Percentiles rank a stretch among this genome's conserved stretches.
phyloP scores from a whole-genome alignment of 2,113 vertebrate species.

The Zapornia atra region DNA sequence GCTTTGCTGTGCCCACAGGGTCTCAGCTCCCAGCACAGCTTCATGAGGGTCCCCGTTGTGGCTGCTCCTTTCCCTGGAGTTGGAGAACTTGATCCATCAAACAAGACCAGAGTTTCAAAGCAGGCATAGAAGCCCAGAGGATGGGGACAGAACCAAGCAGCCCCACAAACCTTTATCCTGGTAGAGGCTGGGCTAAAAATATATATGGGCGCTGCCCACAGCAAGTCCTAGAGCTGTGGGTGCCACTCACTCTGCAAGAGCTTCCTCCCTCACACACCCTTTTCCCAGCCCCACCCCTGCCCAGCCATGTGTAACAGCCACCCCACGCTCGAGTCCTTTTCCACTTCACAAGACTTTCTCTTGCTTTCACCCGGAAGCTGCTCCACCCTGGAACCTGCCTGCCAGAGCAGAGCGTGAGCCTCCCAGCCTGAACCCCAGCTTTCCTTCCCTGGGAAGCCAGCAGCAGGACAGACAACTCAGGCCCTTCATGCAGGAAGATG shows the following conservation, averaged over 20 bases:
- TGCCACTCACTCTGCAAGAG: not conserved
- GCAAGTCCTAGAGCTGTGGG: not conserved
- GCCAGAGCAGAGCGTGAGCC: not conserved
- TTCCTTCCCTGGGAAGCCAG: not conserved
- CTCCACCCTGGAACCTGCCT: not conserved
- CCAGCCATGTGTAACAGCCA: not conserved
- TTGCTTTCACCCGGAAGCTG: not conserved
- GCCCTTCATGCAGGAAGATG: not conserved
- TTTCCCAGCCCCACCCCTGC: constrained; percentile 38
- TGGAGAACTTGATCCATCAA: not conserved
- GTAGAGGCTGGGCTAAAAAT: not conserved
- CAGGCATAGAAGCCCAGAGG: not conserved
- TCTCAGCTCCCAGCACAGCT: not conserved
- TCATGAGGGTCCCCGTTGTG: fast-evolving
- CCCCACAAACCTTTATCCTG: not conserved
- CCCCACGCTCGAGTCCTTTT: not conserved
- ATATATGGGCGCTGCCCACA: not conserved
- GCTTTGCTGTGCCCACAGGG: too few species aligned
- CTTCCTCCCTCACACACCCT: not conserved
- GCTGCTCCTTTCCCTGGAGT: not conserved
- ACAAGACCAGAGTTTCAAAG: not conserved
- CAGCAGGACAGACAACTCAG: not conserved
- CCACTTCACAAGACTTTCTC: not conserved
- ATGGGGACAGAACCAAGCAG: not conserved
- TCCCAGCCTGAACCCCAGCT: not conserved